Conservation (phyloP, 92 coral and sea anemone genomes). For the Blastomussa wellsi region DNA sequence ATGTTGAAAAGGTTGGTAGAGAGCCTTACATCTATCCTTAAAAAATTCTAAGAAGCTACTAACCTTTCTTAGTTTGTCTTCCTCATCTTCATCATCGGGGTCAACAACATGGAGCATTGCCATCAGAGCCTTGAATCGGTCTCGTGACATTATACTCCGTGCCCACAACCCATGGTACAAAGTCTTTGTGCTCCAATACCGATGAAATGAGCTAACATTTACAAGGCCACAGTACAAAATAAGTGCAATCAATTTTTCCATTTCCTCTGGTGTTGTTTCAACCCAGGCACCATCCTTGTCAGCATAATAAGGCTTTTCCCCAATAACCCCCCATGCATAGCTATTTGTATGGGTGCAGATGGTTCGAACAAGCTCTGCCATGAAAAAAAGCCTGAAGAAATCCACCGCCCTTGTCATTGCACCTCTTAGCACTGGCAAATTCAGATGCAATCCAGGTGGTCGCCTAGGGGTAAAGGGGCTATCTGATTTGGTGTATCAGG, state of each 20-base stretch:
- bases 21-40: conserved; percentile 46
- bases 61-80: conserved; percentile 63
- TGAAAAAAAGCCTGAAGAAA: conserved; percentile 60
- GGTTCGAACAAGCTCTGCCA: conserved; percentile 32
- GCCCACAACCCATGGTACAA: conserved; percentile 72
- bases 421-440: conserved; percentile 40
- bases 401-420: conserved; percentile 62
- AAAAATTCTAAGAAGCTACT: conserved; percentile 40
- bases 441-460: conserved; percentile 59
- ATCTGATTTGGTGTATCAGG: conserved; percentile 46
- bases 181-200: conserved; percentile 72
- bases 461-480: conserved; percentile 53
- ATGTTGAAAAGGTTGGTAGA: conserved; percentile 61
- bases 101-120: conserved; percentile 63
- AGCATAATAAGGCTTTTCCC: conserved; percentile 49
- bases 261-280: conserved; percentile 59
- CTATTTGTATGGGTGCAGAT: conserved; percentile 59
- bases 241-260: conserved; percentile 58
- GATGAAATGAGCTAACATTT: conserved; percentile 45
- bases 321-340: conserved; percentile 56
- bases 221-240: conserved; percentile 66
- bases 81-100: conserved; percentile 35
- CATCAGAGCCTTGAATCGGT: conserved; percentile 66
- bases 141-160: conserved; percentile 44
- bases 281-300: conserved; percentile 64